These are phyloP conservation scores for Chaitophorus viminalis DNA, from an alignment of 2,888 invertebrate species.

Conservation along the genomic window DNA sequence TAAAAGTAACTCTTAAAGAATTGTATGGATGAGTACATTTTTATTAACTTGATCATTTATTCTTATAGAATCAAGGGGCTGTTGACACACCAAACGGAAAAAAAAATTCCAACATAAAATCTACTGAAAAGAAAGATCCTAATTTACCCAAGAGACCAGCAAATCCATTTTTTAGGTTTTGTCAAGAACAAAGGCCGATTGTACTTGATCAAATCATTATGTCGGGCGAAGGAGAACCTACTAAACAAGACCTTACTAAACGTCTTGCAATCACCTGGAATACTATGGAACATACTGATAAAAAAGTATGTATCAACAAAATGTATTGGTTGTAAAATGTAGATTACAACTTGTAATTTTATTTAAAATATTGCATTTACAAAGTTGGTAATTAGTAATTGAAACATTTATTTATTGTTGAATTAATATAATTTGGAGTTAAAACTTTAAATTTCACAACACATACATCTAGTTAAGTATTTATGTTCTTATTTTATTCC, in stretches of 20 bases:
- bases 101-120: conserved; percentile 63
- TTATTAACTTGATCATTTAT: not conserved
- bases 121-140: conserved; percentile 73
- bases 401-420: too few relatives aligned
- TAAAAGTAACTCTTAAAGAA: conserved; percentile 61
- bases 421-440: too few relatives aligned
- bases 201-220: conserved; percentile 70
- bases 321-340: too few relatives aligned
- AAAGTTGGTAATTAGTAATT: too few relatives aligned
- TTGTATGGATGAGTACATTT: not conserved
- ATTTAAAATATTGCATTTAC: too few relatives aligned
- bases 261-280: conserved; percentile 81
- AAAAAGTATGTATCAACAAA: conserved; percentile 72
- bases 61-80: conserved; percentile 35
- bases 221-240: conserved; percentile 75
- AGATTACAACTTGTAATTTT: not conserved
- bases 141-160: conserved; percentile 83
- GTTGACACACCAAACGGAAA: conserved; percentile 49
- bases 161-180: conserved; percentile 84
- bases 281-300: conserved; percentile 75
- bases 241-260: conserved; percentile 80
- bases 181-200: conserved; percentile 80
- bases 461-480: too few relatives aligned
- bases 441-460: too few relatives aligned
- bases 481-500: too few relatives aligned